A percentile compares a stretch with the other conserved stretches of the same genome.
These are phyloP conservation scores for Rhinoderma darwinii DNA, from an alignment of 2,113 vertebrate genomes.

Conservation along the genomic window DNA sequence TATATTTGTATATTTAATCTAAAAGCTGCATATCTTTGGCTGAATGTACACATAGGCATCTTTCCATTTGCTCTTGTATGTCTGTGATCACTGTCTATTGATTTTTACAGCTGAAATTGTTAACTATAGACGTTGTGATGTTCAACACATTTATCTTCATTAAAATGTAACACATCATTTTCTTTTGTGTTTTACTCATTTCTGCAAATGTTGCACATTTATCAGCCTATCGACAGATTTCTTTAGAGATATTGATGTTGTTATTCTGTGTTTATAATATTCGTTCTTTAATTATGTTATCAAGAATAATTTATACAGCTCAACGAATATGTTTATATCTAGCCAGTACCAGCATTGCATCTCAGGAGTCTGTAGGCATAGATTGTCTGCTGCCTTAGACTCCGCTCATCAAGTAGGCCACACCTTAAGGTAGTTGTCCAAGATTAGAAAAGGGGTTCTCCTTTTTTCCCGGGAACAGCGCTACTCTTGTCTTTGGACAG, in stretches of 20 bases:
- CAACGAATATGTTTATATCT: neutral
- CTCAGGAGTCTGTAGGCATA: neutral
- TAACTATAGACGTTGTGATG: slow-evolving; percentile 35
- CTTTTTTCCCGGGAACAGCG: too few relatives aligned
- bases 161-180: slow-evolving; percentile 42
- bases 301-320: neutral
- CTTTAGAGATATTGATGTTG: slow-evolving; percentile 24
- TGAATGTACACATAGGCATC: neutral
- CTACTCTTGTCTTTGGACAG: too few relatives aligned
- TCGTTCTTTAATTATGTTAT: slow-evolving; percentile 18
- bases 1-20: neutral
- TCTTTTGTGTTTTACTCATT: slow-evolving; percentile 47
- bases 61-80: neutral
- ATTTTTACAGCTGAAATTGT: slow-evolving; percentile 29
- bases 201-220: slow-evolving; percentile 49
- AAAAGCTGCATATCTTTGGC: neutral
- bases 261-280: slow-evolving; percentile 29
- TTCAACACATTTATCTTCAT: slow-evolving; percentile 51
- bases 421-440: neutral
- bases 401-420: neutral
- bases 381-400: neutral
- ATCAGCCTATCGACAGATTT: slow-evolving; percentile 48
- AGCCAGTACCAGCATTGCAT: neutral
- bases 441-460: too few relatives aligned
- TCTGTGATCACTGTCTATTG: slow-evolving; percentile 32